phyloP scores from a whole-genome alignment of 2,888 invertebrate genomes.

The Brenthis ino region DNA sequence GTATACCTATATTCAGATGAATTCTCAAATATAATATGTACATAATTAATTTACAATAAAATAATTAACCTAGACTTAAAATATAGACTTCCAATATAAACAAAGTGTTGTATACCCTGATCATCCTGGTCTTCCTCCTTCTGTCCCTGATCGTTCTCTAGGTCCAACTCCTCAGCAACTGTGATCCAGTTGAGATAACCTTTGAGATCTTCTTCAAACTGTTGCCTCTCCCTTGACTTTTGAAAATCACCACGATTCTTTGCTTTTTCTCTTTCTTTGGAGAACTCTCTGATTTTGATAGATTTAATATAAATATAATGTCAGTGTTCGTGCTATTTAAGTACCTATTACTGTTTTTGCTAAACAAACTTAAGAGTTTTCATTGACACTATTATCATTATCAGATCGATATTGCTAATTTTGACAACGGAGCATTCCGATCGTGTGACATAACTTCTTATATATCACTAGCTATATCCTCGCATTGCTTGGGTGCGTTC shows the following conservation, averaged over 20 bases:
- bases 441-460: no score
- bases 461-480: no score
- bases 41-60: neutral
- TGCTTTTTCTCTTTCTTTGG: slow-evolving; percentile 99
- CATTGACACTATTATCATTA: no score
- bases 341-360: no score
- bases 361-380: no score
- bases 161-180: slow-evolving; percentile 98
- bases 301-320: no score
- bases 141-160: slow-evolving; percentile 91
- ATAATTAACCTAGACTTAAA: neutral
- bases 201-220: slow-evolving; percentile 98
- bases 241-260: slow-evolving; percentile 99
- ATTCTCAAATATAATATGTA: no score
- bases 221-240: slow-evolving; percentile 98
- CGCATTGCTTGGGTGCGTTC: no score
- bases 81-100: neutral
- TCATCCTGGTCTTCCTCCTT: slow-evolving; percentile 86
- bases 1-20: no score
- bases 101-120: slow-evolving; percentile 50
- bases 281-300: slow-evolving; percentile 91
- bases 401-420: no score
- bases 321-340: no score
- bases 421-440: no score
- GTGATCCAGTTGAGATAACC: slow-evolving; percentile 99